Conservation (phyloP, 2,113 vertebrate genomes). For the Ameiurus melas region DNA sequence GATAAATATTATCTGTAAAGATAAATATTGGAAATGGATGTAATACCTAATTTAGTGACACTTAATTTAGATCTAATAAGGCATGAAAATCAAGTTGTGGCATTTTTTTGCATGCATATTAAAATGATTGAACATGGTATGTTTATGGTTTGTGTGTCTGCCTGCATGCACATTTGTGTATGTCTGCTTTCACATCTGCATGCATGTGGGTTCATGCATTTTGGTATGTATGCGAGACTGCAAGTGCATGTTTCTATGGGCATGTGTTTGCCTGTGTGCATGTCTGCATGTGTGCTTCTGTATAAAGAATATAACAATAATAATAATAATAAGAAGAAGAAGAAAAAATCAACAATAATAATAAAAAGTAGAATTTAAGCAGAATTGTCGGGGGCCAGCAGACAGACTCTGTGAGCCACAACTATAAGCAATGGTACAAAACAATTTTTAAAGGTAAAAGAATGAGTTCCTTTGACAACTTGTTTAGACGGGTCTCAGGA, state of each 20-base stretch:
- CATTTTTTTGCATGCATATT: not conserved
- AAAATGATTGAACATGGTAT: not conserved
- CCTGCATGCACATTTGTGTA: not conserved
- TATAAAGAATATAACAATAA: not conserved
- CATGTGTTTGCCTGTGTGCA: not conserved
- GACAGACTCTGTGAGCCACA: no score
- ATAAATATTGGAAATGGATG: not conserved
- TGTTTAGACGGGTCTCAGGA: no score
- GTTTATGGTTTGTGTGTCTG: not conserved
- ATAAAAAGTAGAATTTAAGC: no score
- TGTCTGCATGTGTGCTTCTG: not conserved
- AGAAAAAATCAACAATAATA: no score
- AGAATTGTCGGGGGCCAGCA: no score
- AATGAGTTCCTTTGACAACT: no score
- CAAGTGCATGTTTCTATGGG: not conserved
- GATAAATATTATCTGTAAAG: no score
- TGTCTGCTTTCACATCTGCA: not conserved
- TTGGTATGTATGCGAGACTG: not conserved
- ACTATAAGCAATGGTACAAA: no score
- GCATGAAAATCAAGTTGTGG: not conserved
- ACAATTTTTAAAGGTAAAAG: no score
- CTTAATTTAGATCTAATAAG: not conserved
- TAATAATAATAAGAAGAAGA: no score
- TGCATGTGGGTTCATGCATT: not conserved
- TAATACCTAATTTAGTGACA: not conserved